Evolutionary conservation across 1,140 invertebrate genomes (phyloP).

Genomic region (Pseudachorutes palmiensis): DNA sequence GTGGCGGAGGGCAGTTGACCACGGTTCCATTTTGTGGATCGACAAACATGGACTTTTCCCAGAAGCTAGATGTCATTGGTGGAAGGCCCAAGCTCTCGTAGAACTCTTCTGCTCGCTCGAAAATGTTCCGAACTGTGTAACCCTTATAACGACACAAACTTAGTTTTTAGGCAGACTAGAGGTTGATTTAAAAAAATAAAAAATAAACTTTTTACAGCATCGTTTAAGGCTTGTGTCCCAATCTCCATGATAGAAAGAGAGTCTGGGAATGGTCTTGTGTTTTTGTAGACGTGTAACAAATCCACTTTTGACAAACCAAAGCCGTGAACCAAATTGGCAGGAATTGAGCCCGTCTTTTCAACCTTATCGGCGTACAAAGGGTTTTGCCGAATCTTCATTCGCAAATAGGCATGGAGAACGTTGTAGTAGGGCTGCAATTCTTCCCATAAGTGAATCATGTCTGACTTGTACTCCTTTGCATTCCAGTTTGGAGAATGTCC

Average conservation of each 20-base stretch:
- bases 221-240: constrained; percentile 10
- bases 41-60: constrained; percentile 42
- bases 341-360: constrained; percentile 6
- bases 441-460: constrained; percentile 59
- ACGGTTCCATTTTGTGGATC: constrained; percentile 4
- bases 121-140: constrained; percentile 16
- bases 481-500: constrained; percentile 11
- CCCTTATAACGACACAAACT: constrained; percentile 13
- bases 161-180: background rate
- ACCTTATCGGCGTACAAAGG: background rate
- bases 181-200: no score
- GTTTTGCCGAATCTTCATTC: constrained; percentile 59
- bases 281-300: background rate
- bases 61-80: constrained; percentile 16
- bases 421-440: constrained; percentile 71
- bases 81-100: constrained; percentile 17
- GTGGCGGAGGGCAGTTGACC: constrained; percentile 17
- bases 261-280: constrained; percentile 16
- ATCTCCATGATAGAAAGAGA: constrained; percentile 16
- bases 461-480: constrained; percentile 49
- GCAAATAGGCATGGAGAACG: constrained; percentile 77
- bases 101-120: constrained; percentile 20
- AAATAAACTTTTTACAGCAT: constrained; percentile 16
- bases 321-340: constrained; percentile 26
- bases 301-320: constrained; percentile 19